Evolutionary conservation across 1,140 invertebrate species (phyloP).

Genomic region (Pseudomyrmex cubaensis): DNA sequence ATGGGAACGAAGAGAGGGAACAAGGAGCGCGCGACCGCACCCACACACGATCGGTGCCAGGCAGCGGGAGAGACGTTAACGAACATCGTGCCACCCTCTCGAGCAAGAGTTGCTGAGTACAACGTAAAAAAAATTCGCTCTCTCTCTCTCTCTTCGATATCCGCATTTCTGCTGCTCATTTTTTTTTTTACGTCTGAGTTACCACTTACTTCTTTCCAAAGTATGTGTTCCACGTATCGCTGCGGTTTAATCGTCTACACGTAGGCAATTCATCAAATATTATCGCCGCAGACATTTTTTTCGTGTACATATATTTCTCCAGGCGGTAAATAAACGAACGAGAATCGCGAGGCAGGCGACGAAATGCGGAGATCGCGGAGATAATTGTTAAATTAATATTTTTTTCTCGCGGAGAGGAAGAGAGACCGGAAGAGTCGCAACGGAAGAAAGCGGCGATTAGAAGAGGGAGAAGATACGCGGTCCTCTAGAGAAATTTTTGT

Average conservation of each 20-base stretch:
- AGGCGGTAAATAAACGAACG: conserved; percentile 67
- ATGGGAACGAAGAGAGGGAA: conserved; percentile 58
- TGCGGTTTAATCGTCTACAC: conserved; percentile 43
- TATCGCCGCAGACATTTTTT: neutral
- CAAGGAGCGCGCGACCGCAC: conserved; percentile 52
- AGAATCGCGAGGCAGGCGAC: conserved; percentile 5
- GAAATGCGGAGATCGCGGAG: conserved; percentile 63
- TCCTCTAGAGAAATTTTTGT: neutral
- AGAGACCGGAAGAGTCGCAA: conserved; percentile 60
- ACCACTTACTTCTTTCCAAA: neutral
- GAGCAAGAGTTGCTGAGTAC: neutral
- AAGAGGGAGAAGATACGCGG: neutral
- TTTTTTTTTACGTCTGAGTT: neutral
- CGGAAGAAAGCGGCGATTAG: conserved; percentile 50
- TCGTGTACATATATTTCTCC: conserved; percentile 42
- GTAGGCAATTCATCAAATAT: conserved; percentile 26
- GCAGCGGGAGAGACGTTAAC: conserved; percentile 44
- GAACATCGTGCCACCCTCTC: conserved; percentile 34
- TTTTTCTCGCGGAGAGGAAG: conserved; percentile 66
- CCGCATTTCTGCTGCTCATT: neutral
- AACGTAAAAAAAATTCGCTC: neutral
- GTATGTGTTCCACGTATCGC: neutral
- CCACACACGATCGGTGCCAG: conserved; percentile 50
- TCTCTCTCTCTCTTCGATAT: neutral
- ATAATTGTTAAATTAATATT: conserved; percentile 80